Evolutionary conservation across 2,797 vertebrate species (phyloP).

Genomic region (Sarcophilus harrisii): DNA sequence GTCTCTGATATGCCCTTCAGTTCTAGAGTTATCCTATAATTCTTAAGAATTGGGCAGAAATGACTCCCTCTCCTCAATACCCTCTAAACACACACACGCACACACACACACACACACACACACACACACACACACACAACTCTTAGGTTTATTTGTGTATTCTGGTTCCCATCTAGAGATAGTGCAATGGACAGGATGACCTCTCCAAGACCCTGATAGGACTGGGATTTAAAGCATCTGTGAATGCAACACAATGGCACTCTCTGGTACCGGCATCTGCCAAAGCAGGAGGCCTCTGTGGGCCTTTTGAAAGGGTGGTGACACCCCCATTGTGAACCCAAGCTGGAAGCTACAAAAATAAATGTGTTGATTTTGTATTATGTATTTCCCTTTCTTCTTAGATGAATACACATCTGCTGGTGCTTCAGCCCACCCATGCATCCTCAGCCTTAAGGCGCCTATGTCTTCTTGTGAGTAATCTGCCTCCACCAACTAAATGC

Average conservation of each 20-base stretch:
- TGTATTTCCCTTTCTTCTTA: conserved; percentile 50
- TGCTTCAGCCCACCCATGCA: background rate
- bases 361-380: conserved; percentile 6
- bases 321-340: conserved; percentile 24
- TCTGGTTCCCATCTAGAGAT: background rate
- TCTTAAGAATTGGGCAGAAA: background rate
- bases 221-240: background rate
- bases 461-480: conserved; percentile 39
- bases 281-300: background rate
- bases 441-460: background rate
- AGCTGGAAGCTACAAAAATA: conserved; percentile 26
- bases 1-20: background rate
- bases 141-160: background rate
- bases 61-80: background rate
- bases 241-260: background rate
- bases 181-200: background rate
- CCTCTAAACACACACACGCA: background rate
- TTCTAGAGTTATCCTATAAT: background rate
- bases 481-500: conserved; percentile 7
- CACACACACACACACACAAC: background rate
- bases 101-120: background rate
- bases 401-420: conserved; percentile 39
- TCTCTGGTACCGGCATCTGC: background rate
- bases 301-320: conserved; percentile 1
- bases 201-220: background rate